Conservation (phyloP, 2,113 vertebrate genomes). For the Egretta garzetta region DNA sequence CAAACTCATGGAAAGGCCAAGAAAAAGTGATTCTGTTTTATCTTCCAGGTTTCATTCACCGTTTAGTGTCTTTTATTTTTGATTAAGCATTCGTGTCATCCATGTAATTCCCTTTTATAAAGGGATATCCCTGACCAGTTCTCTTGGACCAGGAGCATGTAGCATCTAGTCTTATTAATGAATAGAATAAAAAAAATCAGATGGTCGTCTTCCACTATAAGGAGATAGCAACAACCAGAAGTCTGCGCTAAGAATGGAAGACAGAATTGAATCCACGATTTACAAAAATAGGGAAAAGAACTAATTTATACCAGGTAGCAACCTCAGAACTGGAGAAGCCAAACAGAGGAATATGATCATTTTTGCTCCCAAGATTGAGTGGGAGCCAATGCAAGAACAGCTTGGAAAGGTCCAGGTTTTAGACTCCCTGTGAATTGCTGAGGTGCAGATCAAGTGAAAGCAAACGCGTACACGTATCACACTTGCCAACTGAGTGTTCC, state of each 20-base stretch:
- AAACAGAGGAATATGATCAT: not conserved
- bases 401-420: not conserved
- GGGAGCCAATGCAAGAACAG: not conserved
- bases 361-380: not conserved
- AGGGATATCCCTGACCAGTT: not conserved
- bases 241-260: not conserved
- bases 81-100: not conserved
- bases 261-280: not conserved
- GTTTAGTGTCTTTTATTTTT: not conserved
- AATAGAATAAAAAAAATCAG: not conserved
- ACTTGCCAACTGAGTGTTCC: not conserved
- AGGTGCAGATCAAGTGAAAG: not conserved
- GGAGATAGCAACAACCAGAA: not conserved
- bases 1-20: not conserved
- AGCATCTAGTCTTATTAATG: not conserved
- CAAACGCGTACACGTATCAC: accelerated
- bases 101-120: not conserved
- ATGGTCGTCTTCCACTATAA: not conserved
- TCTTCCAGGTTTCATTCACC: not conserved
- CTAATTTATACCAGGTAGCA: not conserved
- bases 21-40: not conserved
- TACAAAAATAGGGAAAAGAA: not conserved
- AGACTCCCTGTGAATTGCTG: not conserved
- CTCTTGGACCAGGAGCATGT: not conserved
- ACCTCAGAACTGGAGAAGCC: not conserved